Percentiles rank a stretch among this genome's conserved stretches.
These are phyloP conservation scores for Vicugna pacos DNA, from an alignment of 2,113 vertebrate genomes.

Conservation along the genomic window DNA sequence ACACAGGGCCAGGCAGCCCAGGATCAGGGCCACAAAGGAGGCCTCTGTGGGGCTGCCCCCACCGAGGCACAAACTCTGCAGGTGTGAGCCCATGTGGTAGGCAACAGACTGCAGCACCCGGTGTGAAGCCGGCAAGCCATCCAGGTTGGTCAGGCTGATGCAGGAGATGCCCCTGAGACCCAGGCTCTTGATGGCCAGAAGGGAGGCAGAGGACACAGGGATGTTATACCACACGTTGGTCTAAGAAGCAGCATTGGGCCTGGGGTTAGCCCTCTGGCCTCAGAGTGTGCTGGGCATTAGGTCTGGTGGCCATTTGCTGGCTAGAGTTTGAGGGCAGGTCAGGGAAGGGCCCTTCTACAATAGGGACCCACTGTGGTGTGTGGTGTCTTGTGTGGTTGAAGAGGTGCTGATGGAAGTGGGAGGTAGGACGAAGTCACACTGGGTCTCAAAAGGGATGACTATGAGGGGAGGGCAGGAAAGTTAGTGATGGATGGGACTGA, in stretches of 20 bases:
- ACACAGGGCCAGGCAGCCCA: slow-evolving; percentile 87
- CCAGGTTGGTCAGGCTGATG: slow-evolving; percentile 89
- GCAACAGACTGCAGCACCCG: slow-evolving; percentile 87
- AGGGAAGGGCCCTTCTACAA: not conserved
- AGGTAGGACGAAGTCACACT: not conserved
- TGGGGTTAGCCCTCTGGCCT: slow-evolving; percentile 37
- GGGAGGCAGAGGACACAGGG: slow-evolving; percentile 87
- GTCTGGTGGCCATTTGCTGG: not conserved
- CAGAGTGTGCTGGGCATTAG: not conserved
- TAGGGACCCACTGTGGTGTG: not conserved
- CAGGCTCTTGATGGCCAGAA: slow-evolving; percentile 87
- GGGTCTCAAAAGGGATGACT: not conserved
- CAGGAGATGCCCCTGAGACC: slow-evolving; percentile 81
- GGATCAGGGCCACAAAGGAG: slow-evolving; percentile 88
- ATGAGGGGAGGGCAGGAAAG: not conserved
- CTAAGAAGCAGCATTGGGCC: slow-evolving; percentile 79
- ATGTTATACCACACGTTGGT: slow-evolving; percentile 88
- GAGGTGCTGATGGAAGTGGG: not conserved
- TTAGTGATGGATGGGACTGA: not conserved
- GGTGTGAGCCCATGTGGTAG: slow-evolving; percentile 84
- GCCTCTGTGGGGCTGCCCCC: slow-evolving; percentile 89
- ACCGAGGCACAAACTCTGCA: slow-evolving; percentile 89
- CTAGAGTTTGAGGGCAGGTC: not conserved
- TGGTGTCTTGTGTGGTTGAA: not conserved
- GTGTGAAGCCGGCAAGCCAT: slow-evolving; percentile 87